Conservation (phyloP, 2,888 invertebrate genomes). For the Standfussiana lucernea region DNA sequence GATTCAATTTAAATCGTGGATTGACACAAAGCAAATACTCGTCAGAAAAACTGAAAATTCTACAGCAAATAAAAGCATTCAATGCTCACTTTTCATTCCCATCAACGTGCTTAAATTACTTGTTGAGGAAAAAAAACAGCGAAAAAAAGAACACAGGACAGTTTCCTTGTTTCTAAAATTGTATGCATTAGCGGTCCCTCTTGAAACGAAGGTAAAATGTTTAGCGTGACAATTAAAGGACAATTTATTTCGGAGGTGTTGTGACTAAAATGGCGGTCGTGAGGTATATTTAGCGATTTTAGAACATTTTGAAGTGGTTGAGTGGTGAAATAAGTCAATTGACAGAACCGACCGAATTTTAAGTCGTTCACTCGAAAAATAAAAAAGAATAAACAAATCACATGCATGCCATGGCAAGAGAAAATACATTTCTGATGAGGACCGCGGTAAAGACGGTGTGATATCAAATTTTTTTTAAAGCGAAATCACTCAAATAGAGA, state of each 20-base stretch:
- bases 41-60: background rate
- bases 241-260: conserved; percentile 60
- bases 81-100: conserved; percentile 25
- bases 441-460: no score
- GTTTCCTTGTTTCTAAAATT: conserved; percentile 52
- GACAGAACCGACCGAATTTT: background rate
- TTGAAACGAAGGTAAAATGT: conserved; percentile 58
- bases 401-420: background rate
- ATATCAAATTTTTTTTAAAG: background rate
- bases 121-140: conserved; percentile 45
- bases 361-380: no score
- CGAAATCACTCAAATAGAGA: background rate
- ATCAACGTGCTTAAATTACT: conserved; percentile 34
- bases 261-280: conserved; percentile 39
- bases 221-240: conserved; percentile 65
- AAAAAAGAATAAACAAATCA: background rate
- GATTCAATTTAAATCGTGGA: background rate
- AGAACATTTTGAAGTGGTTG: no score
- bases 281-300: background rate
- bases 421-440: no score
- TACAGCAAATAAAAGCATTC: conserved; percentile 16
- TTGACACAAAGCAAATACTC: background rate
- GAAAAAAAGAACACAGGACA: conserved; percentile 23
- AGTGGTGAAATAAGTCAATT: no score
- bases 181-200: conserved; percentile 51